Evolutionary conservation across 2,797 vertebrate genomes (phyloP), one percentile per base, ranked within the genome.

Genomic region (Luscinia luscinia): DNA sequence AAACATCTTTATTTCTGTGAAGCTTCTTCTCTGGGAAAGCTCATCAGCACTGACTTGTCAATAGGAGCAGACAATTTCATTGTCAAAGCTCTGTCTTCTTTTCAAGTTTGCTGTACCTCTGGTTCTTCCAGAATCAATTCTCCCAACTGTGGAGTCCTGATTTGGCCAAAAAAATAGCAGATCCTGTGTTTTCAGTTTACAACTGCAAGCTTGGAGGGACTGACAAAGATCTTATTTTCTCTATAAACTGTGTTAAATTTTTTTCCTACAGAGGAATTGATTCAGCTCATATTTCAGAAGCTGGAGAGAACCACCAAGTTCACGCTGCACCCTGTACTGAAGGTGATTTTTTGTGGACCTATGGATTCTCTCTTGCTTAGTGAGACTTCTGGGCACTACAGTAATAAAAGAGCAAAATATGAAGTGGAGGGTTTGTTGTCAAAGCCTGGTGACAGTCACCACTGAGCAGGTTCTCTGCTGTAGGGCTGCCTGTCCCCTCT

Each of bases 401-500:
- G 41, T 48, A 88, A 72, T 51, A 52, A 54, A 87, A 72, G 34
- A 87, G 30, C 16, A 78, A 72, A 51, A 59, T 28, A 34, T 0
- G 6, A 43, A 84, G 69, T 7, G 41, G 26, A 63, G 48, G 34
- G 30, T 49, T 93, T 58, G 32, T 45, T 64, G 28, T 54, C 84
- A 96, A 57, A 96, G 74, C 85, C 88, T 91, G 11, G 96, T 96
- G 11, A 86, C 80, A 63, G 10, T 49, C 21, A 30, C 58, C 72
- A 70, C 38, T 28, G 95, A 93, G 89, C 52, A 45, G 69, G 46
- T 51, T 9, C 36, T 92, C 49, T 94, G 87, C 62, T 83, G 36
- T 1, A 64, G 75, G 32, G 15, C 54, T 74, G 54, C 10, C 61
- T 94, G 70, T 51, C 86, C 54, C 55, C 62, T 94, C 79, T 92